A percentile compares a stretch with the other conserved stretches of the same genome.
Evolutionary conservation across 2,888 invertebrate species (phyloP).

Genomic region (Drosophila infuscata): DNA sequence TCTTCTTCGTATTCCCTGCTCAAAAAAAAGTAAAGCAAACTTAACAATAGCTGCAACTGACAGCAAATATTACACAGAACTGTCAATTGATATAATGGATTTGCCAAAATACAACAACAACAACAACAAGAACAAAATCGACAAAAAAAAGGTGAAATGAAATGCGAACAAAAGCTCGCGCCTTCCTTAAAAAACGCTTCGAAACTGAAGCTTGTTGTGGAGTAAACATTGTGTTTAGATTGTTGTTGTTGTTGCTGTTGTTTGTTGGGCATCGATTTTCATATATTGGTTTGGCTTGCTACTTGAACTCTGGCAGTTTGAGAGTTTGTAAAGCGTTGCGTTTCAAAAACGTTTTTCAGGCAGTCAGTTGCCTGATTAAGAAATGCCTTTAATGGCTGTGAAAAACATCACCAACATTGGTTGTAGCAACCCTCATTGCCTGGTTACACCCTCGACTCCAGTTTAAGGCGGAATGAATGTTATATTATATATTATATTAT

Average conservation of each 20-base stretch:
- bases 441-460: constrained; percentile 15
- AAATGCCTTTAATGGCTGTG: constrained; percentile 49
- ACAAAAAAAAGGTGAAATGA: constrained; percentile 62
- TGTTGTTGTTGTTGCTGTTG: constrained; percentile 41
- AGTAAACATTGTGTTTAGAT: constrained; percentile 47
- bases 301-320: constrained; percentile 51
- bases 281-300: constrained; percentile 55
- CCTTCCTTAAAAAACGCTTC: constrained; percentile 52
- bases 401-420: constrained; percentile 27
- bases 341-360: constrained; percentile 16
- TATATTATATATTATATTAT: no score
- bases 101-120: constrained; percentile 68
- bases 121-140: constrained; percentile 32
- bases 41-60: constrained; percentile 84
- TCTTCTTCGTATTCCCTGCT: constrained; percentile 29
- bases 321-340: constrained; percentile 14
- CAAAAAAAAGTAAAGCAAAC: constrained; percentile 44
- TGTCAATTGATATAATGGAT: constrained; percentile 85
- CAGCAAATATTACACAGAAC: constrained; percentile 84
- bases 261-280: constrained; percentile 61
- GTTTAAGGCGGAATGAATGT: background rate
- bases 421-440: constrained; percentile 47
- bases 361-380: constrained; percentile 62
- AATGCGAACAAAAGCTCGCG: constrained; percentile 74
- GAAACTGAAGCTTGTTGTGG: constrained; percentile 60